Base-by-base conservation (phyloP, 2,113 vertebrate genomes). In the Hippocampus abdominalis region DNA sequence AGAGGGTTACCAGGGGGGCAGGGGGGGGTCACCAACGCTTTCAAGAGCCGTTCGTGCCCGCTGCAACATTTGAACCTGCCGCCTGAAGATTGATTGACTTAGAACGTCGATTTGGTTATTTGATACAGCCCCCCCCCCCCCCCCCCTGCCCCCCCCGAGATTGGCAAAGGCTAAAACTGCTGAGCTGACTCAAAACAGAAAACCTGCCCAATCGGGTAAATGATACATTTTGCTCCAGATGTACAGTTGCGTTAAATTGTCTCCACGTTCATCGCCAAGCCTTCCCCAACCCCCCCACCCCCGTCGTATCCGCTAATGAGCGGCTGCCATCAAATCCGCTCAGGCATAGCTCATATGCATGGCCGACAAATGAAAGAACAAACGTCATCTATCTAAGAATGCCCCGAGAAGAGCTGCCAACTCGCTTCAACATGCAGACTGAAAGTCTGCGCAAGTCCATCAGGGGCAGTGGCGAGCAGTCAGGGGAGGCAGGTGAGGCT, bases 291-390 rank as follows among this genome's bases (percentile, higher is more conserved):
- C n/a, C n/a, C n/a, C n/a, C 39, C 76, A 62, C 64, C 68, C 67
- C 62, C 69, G n/a, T n/a, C 49, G 32, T 60, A 64, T 75, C 57
- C 66, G 69, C 64, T 70, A 80, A 79, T 73, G 75, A 81, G 84
- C 72, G 78, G 73, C 74, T 56, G 71, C 63, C 67, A 78, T 75
- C 78, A 84, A 84, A 79, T 71, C 76, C 79, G 74, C 89, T 85
- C 82, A 78, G 36, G 65, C 74, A 75, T 46, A 70, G 72, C 53
- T 77, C 66, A 44, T 69, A 66, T 63, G 13, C 63, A 64, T 27
- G 63, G 42, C 4, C 18, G 63, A 46, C 63, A 64, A 64, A 64
- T 46, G 42, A 46, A 27, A 46, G 63, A 13, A 46, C 60, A 39
- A 39, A 62, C 40, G 25, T 42, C 39, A 23, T 64, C 23, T 23